Conservation (phyloP, 2,113 vertebrate genomes). For the Dipodomys merriami region DNA sequence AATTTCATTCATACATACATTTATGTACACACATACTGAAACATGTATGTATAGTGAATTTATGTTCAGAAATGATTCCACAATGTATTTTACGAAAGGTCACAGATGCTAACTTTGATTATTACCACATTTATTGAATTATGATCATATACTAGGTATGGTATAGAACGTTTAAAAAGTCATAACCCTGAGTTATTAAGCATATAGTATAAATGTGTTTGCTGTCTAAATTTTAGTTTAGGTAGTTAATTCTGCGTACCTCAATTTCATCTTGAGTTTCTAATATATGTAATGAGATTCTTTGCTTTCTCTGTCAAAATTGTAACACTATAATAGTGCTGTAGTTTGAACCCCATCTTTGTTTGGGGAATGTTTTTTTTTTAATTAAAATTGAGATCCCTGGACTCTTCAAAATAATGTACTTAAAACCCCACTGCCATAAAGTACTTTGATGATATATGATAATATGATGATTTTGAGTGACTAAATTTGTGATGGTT, state of each 20-base stretch:
- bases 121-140: conserved; percentile 64
- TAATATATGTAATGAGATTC: conserved; percentile 49
- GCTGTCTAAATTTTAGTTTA: conserved; percentile 74
- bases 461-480: conserved; percentile 18
- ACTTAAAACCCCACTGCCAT: neutral
- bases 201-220: conserved; percentile 68
- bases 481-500: neutral
- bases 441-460: neutral
- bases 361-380: neutral
- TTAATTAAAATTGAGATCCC: neutral
- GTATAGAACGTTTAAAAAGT: conserved; percentile 56
- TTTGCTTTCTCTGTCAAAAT: conserved; percentile 48
- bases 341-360: conserved; percentile 30
- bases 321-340: neutral
- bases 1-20: no score
- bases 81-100: conserved; percentile 16
- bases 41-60: neutral
- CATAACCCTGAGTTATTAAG: conserved; percentile 52
- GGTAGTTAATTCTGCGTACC: conserved; percentile 60
- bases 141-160: conserved; percentile 13
- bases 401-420: neutral
- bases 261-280: conserved; percentile 70
- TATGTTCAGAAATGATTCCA: conserved; percentile 8
- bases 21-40: neutral
- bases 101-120: conserved; percentile 25